Base-by-base conservation (phyloP, 2,888 invertebrate genomes). In the Vesta saturnalis region DNA sequence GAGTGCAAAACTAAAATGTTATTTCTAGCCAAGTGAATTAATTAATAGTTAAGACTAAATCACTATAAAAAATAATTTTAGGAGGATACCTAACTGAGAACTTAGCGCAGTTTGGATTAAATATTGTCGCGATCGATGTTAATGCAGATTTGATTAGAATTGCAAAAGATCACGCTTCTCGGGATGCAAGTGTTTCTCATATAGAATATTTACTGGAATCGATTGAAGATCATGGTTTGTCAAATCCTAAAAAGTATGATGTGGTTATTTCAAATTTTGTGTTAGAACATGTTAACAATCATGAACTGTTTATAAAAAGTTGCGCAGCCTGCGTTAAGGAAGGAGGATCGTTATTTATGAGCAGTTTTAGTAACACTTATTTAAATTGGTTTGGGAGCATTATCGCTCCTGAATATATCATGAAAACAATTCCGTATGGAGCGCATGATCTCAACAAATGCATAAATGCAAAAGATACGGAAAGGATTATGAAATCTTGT, bases 211-310 rank as follows among this genome's bases (percentile, higher is more conserved):
- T 85, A 5, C 78, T 81, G 56, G 80, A 85, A 5, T 85, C 87
- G 1, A 85, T 93, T 58, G 93, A 91, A 84, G 85, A 90, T 0
- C 77, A 80, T 72, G 70, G 72, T 0, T 30, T 80, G 18, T 74
- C 83, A 0, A 82, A 86, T 74, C 64, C 74, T 1, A 85, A 87
- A 60, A 77, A 80, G 35, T 97, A 92, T 82, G 95, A 97, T 85
- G 94, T 89, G 0, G 89, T 97, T 0, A 89, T 97, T 0, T 90
- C 93, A 0, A 96, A 96, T 0, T 97, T 97, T 86, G 92, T 97
- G 0, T 85, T 97, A 68, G 97, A 97, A 82, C 97, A 97, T 85
- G 92, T 97, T 0, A 85, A 87, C 1, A 89, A 95, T 77, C 89
- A 92, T 73, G 87, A 89, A 14, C 75, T 86, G 0, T 94, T 97